Base-by-base conservation (phyloP, 2,888 invertebrate genomes). In the Odontocolon sp. region DNA sequence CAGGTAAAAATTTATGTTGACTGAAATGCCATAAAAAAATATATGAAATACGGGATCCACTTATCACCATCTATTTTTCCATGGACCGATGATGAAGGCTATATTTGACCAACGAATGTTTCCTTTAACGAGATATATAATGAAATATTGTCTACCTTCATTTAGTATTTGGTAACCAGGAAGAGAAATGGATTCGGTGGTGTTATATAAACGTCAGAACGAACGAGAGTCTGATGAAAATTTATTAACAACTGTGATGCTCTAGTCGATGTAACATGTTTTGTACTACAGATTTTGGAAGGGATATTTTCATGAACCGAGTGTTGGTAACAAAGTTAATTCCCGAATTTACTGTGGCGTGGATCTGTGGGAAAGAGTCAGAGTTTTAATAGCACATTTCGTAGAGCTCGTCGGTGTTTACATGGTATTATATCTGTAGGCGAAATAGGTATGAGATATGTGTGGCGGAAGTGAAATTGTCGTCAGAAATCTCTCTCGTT, bases 381-480 rank as follows among this genome's bases (percentile, higher is more conserved):
- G 67, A 45, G 67, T 73, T 73, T 61, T 73, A 52, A 54, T 67
- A 67, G 54, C 31, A 67, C 36, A 67, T 59, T 73, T 68, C 14
- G n/a, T 40, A 8, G 61, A 61, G 33, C 23, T 8, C n/a, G n/a
- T 26, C 56, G 67, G 54, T 61, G 67, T 52, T 45, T n/a, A 18
- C 28, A 18, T 16, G 9, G 26, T 54, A 61, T 54, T 28, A 56
- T 31, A 56, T n/a, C 33, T 11, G 47, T 36, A n/a, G 45, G 21
- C 31, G 54, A 68, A 47, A 74, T 56, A 33, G 16, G 14, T 26
- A 52, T 52, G 31, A n/a, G 16, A 54, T 54, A 54, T 54, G 36
- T 36, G n/a, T 36, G 36, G 8, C 8, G 2, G 2, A 2, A 6
- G 31, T 31, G 31, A 28, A 21, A 8, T 14, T 52, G 8, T 28